Conservation (phyloP, 2,797 vertebrate genomes). For the Lepilemur septentrionalis region DNA sequence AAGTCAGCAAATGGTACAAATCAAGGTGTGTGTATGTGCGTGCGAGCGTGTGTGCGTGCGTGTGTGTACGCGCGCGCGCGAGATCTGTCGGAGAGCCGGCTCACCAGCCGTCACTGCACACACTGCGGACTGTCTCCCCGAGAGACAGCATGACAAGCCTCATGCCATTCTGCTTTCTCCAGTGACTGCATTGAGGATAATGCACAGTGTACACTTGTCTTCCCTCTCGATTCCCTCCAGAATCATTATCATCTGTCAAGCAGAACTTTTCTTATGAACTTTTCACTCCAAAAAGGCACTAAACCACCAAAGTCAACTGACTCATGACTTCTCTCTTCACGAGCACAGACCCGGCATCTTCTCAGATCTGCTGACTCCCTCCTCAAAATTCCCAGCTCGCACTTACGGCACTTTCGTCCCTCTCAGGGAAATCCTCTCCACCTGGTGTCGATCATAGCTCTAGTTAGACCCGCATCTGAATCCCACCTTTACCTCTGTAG, state of each 20-base stretch:
- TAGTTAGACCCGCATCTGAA: background rate
- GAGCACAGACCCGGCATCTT: background rate
- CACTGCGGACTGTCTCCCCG: background rate
- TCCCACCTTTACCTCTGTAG: background rate
- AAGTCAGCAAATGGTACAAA: background rate
- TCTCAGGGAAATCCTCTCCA: background rate
- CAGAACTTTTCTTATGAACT: conserved; percentile 58
- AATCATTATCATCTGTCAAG: conserved; percentile 47
- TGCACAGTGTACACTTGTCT: conserved; percentile 40
- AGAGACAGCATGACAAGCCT: conserved; percentile 5
- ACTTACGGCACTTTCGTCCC: background rate
- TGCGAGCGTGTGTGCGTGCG: fast-evolving
- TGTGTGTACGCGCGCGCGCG: too few species aligned
- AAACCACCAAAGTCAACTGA: conserved; percentile 17
- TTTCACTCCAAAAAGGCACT: conserved; percentile 56
- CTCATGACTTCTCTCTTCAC: background rate
- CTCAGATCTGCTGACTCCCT: background rate
- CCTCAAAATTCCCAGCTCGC: background rate
- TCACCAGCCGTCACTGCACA: background rate
- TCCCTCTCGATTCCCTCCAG: conserved; percentile 54
- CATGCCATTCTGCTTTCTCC: background rate
- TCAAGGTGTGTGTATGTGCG: background rate
- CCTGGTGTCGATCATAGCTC: background rate
- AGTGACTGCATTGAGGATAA: conserved; percentile 28
- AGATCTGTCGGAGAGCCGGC: background rate